Percentiles rank a stretch among this genome's conserved stretches.
phyloP scores from a whole-genome alignment of 2,888 invertebrate genomes.

The Celastrina argiolus region DNA sequence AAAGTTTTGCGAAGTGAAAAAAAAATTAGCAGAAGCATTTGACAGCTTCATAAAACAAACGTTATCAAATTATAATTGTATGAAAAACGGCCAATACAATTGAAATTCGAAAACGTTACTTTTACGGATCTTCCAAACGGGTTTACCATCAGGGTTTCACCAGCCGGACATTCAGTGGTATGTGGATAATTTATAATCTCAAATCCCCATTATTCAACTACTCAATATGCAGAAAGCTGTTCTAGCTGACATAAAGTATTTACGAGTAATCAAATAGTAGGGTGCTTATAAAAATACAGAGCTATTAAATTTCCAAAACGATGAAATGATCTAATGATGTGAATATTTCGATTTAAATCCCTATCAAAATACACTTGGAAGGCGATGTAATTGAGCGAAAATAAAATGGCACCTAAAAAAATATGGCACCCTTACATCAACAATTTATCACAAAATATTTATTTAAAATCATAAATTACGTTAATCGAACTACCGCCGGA shows the following conservation, averaged over 20 bases:
- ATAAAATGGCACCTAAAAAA: constrained; percentile 33
- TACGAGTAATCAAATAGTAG: neutral
- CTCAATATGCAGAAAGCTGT: neutral
- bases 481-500: constrained; percentile 46
- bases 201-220: neutral
- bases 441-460: constrained; percentile 42
- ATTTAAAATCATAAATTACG: constrained; percentile 43
- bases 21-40: no score
- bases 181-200: no score
- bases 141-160: no score
- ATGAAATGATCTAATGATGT: constrained; percentile 2
- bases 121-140: no score
- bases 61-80: no score
- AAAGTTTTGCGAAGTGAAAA: no score
- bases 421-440: constrained; percentile 26
- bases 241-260: neutral
- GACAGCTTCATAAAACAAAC: no score
- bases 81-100: no score
- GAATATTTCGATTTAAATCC: constrained; percentile 2
- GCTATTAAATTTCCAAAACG: neutral
- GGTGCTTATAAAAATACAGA: neutral
- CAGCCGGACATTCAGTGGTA: no score
- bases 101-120: no score
- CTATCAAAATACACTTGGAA: constrained; percentile 12
- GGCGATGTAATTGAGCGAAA: constrained; percentile 26